Base-by-base conservation (phyloP, 2,113 vertebrate genomes). In the Diglossa brunneiventris region DNA sequence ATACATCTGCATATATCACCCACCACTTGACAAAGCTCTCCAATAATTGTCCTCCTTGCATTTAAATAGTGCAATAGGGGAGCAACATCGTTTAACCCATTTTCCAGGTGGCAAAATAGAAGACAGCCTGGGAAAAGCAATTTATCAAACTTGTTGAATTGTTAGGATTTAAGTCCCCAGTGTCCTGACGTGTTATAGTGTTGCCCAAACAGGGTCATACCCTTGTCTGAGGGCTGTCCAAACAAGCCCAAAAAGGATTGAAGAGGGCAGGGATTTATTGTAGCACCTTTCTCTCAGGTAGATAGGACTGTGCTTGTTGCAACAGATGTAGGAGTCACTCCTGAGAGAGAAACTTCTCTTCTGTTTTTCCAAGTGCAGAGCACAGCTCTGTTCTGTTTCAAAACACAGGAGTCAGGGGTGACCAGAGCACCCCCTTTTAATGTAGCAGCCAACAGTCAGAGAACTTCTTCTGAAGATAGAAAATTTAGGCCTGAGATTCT, bases 271-370 rank as follows among this genome's bases (percentile, higher is more conserved):
- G 3, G 23, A 30, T 58, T 78, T 74, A 27, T 58, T 62, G 30
- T 22, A 67, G 13, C 24, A 77, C 6, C 35, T 19, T 50, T 73
- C 9, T 66, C 22, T 77, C 17, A 33, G 26, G 13, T 37, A 55
- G 10, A 7, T 37, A 82, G 66, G 15, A 5, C 7, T 42, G 15
- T 0, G 0, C 1, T 37, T 87, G 23, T 50, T 4, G 0, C n/a
- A 28, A n/a, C 10, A 44, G 17, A 26, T 16, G 3, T 37, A 50
- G 14, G 3, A 1, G 7, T 69, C 11, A 22, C 7, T 53, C 11
- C 14, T 58, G 17, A 35, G 20, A 46, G n/a, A 56, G 30, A 53
- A 56, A 33, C 1, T 39, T 72, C 55, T 44, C 15, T 82, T 35
- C 11, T 55, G 9, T 33, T 47, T 74, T 42, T 46, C 16, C 0